Evolutionary conservation across 2,888 invertebrate genomes (phyloP).

Genomic region (Caenorhabditis parvicauda): DNA sequence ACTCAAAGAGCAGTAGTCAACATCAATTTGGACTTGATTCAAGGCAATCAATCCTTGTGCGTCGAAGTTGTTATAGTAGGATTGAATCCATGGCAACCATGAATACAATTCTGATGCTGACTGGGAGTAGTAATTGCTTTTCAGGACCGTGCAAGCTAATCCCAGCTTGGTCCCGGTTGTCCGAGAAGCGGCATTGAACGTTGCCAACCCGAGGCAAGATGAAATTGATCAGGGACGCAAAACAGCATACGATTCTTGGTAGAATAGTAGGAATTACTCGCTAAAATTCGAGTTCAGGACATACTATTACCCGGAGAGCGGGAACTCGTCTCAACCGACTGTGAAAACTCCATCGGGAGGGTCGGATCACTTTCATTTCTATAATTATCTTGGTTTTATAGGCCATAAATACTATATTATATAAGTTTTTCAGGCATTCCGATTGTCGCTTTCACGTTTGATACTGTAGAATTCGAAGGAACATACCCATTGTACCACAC

Average conservation of each 20-base stretch:
- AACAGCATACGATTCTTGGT: constrained; percentile 59
- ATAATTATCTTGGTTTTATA: constrained; percentile 56
- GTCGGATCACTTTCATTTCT: constrained; percentile 65
- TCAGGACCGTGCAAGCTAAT: constrained; percentile 39
- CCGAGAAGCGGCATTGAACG: constrained; percentile 62
- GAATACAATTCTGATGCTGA: neutral
- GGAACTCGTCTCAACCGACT: constrained; percentile 14
- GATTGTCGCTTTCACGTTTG: constrained; percentile 60
- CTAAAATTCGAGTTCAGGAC: constrained; percentile 4
- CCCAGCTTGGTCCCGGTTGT: constrained; percentile 63
- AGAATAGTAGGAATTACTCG: constrained; percentile 11
- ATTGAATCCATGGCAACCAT: neutral
- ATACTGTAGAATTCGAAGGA: constrained; percentile 18
- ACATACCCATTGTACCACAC: constrained; percentile 59
- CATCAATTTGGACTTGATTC: constrained; percentile 63
- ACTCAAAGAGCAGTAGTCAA: constrained; percentile 63
- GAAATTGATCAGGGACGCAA: constrained; percentile 31
- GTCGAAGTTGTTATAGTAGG: neutral
- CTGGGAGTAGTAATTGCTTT: neutral
- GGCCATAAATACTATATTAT: neutral
- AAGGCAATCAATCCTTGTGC: constrained; percentile 46
- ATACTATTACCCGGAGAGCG: constrained; percentile 4
- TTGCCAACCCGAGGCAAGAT: constrained; percentile 43
- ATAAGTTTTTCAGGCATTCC: constrained; percentile 47
- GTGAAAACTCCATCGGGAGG: constrained; percentile 63